Conservation (phyloP, 2,888 invertebrate species). For the Napeogenes sylphis region DNA sequence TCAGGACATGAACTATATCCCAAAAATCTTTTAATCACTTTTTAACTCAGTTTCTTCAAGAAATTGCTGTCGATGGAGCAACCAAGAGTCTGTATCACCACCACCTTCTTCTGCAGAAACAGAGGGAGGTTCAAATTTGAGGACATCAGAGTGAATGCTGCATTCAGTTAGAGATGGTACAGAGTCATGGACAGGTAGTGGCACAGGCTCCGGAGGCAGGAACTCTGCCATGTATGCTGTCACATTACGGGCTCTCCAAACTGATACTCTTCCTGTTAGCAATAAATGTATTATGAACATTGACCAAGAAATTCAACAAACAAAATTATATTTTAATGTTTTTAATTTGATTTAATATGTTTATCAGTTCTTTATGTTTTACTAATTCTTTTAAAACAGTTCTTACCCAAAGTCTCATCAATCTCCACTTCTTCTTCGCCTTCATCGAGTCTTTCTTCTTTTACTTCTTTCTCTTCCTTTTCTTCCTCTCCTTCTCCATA, state of each 20-base stretch:
- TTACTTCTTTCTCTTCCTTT: constrained; percentile 55
- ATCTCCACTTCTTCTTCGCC: constrained; percentile 56
- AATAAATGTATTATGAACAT: background rate
- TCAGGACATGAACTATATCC: too few relatives aligned
- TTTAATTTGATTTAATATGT: background rate
- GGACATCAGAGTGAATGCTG: constrained; percentile 56
- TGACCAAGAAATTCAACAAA: constrained; percentile 8
- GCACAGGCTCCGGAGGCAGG: constrained; percentile 83
- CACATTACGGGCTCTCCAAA: constrained; percentile 84
- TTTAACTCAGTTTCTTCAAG: constrained; percentile 58
- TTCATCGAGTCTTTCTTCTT: constrained; percentile 65
- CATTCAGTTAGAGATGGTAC: constrained; percentile 70
- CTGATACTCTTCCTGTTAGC: constrained; percentile 66
- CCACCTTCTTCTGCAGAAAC: constrained; percentile 59
- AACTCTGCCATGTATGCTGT: constrained; percentile 82
- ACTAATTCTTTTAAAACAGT: too few relatives aligned
- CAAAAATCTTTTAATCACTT: constrained; percentile 24
- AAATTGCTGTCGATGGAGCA: constrained; percentile 64
- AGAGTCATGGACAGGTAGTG: constrained; percentile 81
- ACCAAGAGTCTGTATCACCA: constrained; percentile 65
- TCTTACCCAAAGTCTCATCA: constrained; percentile 57
- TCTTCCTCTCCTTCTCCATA: constrained; percentile 67
- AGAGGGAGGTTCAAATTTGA: constrained; percentile 63
- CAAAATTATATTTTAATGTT: background rate
- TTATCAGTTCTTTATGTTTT: background rate